These are phyloP conservation scores for Melanerpes aurifrons DNA, from an alignment of 2,113 vertebrate species.

Conservation along the genomic window DNA sequence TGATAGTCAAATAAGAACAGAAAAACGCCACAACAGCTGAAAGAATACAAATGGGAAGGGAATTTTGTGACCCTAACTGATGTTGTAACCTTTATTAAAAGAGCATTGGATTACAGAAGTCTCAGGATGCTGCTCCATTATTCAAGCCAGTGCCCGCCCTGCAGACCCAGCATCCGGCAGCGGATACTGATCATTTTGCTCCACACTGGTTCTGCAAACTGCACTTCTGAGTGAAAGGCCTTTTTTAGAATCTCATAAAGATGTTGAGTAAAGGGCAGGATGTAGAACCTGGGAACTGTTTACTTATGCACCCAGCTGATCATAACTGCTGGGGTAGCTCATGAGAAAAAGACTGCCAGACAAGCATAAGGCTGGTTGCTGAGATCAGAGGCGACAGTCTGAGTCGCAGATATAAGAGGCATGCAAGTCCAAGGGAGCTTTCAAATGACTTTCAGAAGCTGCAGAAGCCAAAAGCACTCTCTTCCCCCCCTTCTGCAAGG, in stretches of 20 bases:
- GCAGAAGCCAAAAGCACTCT: neutral
- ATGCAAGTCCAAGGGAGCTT: conserved; percentile 5
- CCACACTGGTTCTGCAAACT: neutral
- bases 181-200: neutral
- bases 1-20: neutral
- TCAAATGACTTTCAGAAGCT: neutral
- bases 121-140: neutral
- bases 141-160: neutral
- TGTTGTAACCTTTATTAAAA: neutral
- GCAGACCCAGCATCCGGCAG: neutral
- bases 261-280: neutral
- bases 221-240: neutral
- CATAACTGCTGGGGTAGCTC: conserved; percentile 4
- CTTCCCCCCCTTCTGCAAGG: neutral
- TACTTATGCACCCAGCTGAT: conserved; percentile 39
- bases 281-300: conserved; percentile 26
- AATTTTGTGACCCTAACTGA: neutral
- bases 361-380: conserved; percentile 11
- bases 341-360: conserved; percentile 20
- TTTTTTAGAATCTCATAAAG: neutral
- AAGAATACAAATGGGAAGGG: neutral
- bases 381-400: conserved; percentile 9
- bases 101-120: neutral
- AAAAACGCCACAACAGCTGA: neutral
- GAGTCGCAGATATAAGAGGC: neutral